Evolutionary conservation across 2,797 vertebrate genomes (phyloP).

Genomic region (Eulemur coronatus): DNA sequence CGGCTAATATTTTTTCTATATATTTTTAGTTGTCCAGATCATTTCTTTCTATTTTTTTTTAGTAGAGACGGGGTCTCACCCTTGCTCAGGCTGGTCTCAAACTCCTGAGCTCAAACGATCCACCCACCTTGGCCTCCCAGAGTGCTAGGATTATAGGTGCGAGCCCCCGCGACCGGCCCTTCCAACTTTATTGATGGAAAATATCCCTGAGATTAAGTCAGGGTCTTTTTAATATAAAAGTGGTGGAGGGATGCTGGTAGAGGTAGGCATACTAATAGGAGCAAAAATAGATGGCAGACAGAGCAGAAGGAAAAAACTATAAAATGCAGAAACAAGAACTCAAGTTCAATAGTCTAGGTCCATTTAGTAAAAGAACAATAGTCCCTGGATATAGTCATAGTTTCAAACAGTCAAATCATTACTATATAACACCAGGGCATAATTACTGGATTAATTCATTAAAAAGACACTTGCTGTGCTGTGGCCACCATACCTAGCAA

Average conservation of each 20-base stretch:
- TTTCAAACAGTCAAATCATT: neutral
- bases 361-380: neutral
- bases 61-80: too few species aligned
- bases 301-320: constrained; percentile 22
- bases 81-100: too few species aligned
- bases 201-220: neutral
- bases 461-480: neutral
- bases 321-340: neutral
- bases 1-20: too few species aligned
- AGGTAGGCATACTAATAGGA: neutral
- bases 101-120: too few species aligned
- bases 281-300: neutral
- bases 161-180: neutral
- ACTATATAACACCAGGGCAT: neutral
- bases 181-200: constrained; percentile 1
- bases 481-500: neutral
- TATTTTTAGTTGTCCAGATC: too few species aligned
- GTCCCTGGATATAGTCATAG: neutral
- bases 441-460: neutral
- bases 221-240: neutral
- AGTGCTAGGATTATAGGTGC: too few species aligned
- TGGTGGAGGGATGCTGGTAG: neutral
- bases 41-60: too few species aligned
- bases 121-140: too few species aligned
- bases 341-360: neutral